Conservation (phyloP, 2,797 vertebrate genomes). For the Danionella dracula region DNA sequence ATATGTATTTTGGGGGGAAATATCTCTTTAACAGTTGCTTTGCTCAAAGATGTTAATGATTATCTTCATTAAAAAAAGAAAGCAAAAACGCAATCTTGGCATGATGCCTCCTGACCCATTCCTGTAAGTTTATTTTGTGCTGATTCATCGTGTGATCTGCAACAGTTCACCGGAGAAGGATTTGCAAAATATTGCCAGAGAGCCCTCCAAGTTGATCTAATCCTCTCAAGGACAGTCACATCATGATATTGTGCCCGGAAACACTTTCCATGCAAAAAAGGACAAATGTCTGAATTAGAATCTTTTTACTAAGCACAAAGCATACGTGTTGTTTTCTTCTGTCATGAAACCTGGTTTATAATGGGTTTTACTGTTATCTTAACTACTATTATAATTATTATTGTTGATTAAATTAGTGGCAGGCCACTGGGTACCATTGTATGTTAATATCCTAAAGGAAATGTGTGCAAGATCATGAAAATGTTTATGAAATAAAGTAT, state of each 20-base stretch:
- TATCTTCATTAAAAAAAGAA: not conserved
- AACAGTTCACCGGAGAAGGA: not conserved
- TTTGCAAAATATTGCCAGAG: slow-evolving; percentile 26
- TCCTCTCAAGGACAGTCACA: slow-evolving; percentile 3
- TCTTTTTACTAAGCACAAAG: slow-evolving; percentile 27
- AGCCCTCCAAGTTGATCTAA: not conserved
- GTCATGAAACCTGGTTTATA: slow-evolving; percentile 53
- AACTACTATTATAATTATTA: slow-evolving; percentile 56
- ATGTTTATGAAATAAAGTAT: slow-evolving; percentile 68
- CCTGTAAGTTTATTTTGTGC: not conserved
- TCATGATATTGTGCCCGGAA: slow-evolving; percentile 4
- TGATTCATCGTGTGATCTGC: not conserved
- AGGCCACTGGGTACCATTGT: slow-evolving; percentile 71
- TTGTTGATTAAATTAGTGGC: slow-evolving; percentile 69
- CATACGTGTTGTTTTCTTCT: slow-evolving; percentile 35
- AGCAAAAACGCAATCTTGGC: not conserved
- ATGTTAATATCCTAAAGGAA: slow-evolving; percentile 67
- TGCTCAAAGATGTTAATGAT: slow-evolving; percentile 19
- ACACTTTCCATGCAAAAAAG: not conserved
- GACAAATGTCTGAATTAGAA: slow-evolving; percentile 18
- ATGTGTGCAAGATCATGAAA: slow-evolving; percentile 66
- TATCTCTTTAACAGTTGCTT: not conserved
- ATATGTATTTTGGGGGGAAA: too few relatives aligned
- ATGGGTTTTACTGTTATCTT: slow-evolving; percentile 54
- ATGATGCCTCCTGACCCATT: not conserved